Conservation (phyloP, 92 coral and sea anemone species). For the Virgularia gustaviana region DNA sequence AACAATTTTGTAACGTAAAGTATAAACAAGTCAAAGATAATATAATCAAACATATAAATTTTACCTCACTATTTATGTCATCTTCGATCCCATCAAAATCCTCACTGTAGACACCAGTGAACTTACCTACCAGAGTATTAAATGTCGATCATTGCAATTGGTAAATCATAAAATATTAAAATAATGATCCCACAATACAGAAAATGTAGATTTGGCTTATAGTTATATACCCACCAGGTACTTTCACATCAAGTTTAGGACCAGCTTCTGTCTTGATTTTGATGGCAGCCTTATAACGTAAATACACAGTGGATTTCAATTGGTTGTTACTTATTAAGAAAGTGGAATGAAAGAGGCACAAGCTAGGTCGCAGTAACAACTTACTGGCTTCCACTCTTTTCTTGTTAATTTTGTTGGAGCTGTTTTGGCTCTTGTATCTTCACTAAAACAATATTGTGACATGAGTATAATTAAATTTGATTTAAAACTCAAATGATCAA, state of each 20-base stretch:
- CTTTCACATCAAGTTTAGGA: slow-evolving; percentile 60
- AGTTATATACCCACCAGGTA: slow-evolving; percentile 61
- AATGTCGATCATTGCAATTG: too few relatives aligned
- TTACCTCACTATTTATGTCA: slow-evolving; percentile 52
- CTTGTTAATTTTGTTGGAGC: slow-evolving; percentile 78
- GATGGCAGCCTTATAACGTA: slow-evolving; percentile 74
- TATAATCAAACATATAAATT: background rate
- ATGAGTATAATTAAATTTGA: background rate
- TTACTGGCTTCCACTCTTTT: slow-evolving; percentile 93
- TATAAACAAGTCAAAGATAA: too few relatives aligned
- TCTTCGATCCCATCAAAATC: slow-evolving; percentile 88
- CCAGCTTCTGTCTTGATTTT: slow-evolving; percentile 83
- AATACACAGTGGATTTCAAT: background rate
- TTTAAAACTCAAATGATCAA: too few relatives aligned
- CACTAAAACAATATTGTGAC: slow-evolving; percentile 44
- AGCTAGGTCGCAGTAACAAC: slow-evolving; percentile 2
- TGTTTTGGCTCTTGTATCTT: slow-evolving; percentile 63
- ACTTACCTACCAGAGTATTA: slow-evolving; percentile 61
- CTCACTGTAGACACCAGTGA: slow-evolving; percentile 90
- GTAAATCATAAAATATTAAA: too few relatives aligned
- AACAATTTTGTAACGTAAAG: too few relatives aligned
- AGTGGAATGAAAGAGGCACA: too few relatives aligned
- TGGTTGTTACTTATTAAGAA: too few relatives aligned
- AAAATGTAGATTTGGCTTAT: background rate
- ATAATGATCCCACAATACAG: background rate